Evolutionary conservation across 2,888 invertebrate genomes (phyloP).

Genomic region (Norana najaformis): DNA sequence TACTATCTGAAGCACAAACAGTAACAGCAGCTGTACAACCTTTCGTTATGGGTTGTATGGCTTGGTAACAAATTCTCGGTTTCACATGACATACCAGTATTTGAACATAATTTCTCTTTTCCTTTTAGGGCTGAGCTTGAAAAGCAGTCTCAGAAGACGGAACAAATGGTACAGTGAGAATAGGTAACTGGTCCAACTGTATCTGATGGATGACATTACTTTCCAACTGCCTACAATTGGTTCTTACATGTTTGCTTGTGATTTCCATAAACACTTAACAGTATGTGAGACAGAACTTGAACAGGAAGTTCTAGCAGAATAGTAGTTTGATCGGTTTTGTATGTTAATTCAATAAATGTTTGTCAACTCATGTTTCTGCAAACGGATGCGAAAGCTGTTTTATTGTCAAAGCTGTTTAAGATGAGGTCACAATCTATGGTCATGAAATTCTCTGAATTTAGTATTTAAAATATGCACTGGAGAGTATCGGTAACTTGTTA

Average conservation of each 20-base stretch:
- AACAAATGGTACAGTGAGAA: constrained; percentile 37
- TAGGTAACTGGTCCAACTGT: neutral
- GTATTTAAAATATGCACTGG: too few relatives aligned
- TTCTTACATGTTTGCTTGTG: neutral
- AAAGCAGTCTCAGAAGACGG: constrained; percentile 37
- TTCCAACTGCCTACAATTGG: neutral
- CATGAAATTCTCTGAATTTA: too few relatives aligned
- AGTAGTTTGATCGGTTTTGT: neutral
- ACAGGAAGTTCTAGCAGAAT: neutral
- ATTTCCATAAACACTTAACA: neutral
- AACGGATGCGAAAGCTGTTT: too few relatives aligned
- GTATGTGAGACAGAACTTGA: neutral
- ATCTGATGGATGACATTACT: neutral
- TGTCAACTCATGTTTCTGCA: too few relatives aligned
- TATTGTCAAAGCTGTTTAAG: too few relatives aligned
- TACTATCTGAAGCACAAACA: neutral
- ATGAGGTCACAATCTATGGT: too few relatives aligned
- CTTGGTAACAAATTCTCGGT: neutral
- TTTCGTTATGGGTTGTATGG: neutral
- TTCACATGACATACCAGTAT: neutral
- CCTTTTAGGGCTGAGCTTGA: constrained; percentile 38
- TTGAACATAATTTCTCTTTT: neutral
- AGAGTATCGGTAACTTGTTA: too few relatives aligned
- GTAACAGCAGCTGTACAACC: neutral
- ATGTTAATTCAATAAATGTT: neutral